Evolutionary conservation across 2,113 vertebrate genomes (phyloP), one percentile per base, ranked within the genome.

Genomic region (Heptranchias perlo): DNA sequence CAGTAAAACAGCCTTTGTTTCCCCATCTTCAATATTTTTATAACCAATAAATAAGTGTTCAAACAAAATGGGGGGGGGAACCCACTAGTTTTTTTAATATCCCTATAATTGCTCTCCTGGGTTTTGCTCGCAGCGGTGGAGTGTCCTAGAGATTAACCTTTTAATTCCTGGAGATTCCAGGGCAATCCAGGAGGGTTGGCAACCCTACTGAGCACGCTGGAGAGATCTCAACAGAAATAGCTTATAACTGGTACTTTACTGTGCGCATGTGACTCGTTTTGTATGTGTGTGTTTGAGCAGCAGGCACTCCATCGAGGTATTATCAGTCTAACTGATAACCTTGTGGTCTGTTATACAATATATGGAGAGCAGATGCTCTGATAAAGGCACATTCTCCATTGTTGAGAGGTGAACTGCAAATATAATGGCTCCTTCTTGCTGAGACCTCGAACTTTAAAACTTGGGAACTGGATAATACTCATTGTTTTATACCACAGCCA

Each of bases 311-410:
- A 97, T 97, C 97, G 98, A 98, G 98, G 98, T 97, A 97, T 97
- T 98, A 98, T 99, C 98, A 96, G 97, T 97, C 94, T 96, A 91
- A 96, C 98, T 97, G 98, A 98, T 99, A 98, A 98, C 98, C 98
- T 97, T 96, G 96, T 96, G 98, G 98, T 98, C 98, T 97, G 97
- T 52, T 97, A 5, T 96, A 97, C 91, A 97, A 97, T 96, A 97
- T 96, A 97, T 96, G 97, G 97, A 98, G 97, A 97, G 97, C 96
- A 96, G 98, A 98, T 97, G 96, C 96, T 97, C 97, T 78, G 98
- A 98, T 97, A 97, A 97, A 25, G n/a, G 97, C 92, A 87, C 94
- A 96, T 96, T 96, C 97, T 97, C 96, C 97, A 97, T 97, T 96
- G 96, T 96, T 96, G 96, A 97, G 97, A 96, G 98, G 96, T 64